phyloP scores from a whole-genome alignment of 1,140 invertebrate species.

The Heliconius hermathena region DNA sequence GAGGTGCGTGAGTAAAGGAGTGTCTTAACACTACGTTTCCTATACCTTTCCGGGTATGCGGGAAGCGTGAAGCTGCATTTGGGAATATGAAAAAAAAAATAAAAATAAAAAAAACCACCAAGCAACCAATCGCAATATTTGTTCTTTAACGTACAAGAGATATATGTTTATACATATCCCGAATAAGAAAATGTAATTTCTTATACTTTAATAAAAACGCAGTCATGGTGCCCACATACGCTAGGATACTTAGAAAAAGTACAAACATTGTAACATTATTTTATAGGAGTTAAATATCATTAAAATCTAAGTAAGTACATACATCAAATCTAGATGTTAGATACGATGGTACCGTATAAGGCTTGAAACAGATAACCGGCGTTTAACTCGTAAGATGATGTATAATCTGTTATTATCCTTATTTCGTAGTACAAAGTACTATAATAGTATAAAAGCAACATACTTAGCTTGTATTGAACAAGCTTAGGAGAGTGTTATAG shows the following conservation, averaged over 20 bases:
- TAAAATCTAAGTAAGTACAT: conserved; percentile 6
- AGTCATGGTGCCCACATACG: too few species aligned
- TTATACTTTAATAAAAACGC: too few species aligned
- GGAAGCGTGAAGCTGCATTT: too few species aligned
- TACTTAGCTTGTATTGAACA: background rate
- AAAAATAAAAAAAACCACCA: too few species aligned
- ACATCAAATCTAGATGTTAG: conserved; percentile 25
- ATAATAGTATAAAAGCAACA: background rate
- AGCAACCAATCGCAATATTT: too few species aligned
- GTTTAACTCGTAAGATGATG: background rate
- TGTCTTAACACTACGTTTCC: too few species aligned
- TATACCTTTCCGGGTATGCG: too few species aligned
- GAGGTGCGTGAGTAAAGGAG: too few species aligned
- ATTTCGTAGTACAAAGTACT: background rate
- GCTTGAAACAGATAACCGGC: conserved; percentile 17
- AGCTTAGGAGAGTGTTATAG: conserved; percentile 24
- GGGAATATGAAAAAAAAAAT: too few species aligned
- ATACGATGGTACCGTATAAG: conserved; percentile 27
- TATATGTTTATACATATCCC: too few species aligned
- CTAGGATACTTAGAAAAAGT: background rate
- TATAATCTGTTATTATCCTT: background rate
- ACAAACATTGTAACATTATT: background rate
- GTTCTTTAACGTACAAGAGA: too few species aligned
- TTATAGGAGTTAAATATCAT: conserved; percentile 6
- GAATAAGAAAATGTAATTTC: too few species aligned